Percentiles rank a stretch among this genome's conserved stretches.
Conservation (phyloP, 2,113 vertebrate species). For the Scortum barcoo region DNA sequence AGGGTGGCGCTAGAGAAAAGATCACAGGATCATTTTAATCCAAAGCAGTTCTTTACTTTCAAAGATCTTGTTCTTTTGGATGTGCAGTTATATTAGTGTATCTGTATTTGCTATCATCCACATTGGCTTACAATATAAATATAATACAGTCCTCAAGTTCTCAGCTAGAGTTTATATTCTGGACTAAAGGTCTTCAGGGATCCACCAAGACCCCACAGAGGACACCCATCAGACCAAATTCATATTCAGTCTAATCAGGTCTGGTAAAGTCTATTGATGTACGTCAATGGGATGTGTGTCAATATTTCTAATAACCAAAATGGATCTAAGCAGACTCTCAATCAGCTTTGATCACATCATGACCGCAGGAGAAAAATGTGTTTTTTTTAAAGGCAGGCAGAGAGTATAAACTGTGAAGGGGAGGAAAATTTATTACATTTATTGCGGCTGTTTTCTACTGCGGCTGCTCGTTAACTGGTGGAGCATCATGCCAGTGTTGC, state of each 20-base stretch:
- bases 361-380: background rate
- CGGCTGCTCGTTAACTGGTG: background rate
- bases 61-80: background rate
- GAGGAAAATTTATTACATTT: background rate
- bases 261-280: background rate
- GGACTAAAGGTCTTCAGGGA: background rate
- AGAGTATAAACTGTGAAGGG: background rate
- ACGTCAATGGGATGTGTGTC: background rate
- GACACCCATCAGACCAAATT: background rate
- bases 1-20: background rate
- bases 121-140: too few relatives aligned
- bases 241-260: background rate
- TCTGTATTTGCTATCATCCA: background rate
- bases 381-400: background rate
- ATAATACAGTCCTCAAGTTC: background rate
- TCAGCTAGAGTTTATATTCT: background rate
- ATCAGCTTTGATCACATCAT: background rate
- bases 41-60: too few relatives aligned
- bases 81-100: background rate
- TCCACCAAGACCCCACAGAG: too few relatives aligned
- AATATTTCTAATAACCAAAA: background rate
- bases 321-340: background rate
- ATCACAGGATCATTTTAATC: too few relatives aligned
- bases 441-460: background rate
- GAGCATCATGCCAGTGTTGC: background rate